Evolutionary conservation across 1,140 invertebrate species (phyloP), one percentile per base, ranked within the genome.

Genomic region (Subanguina moxae): DNA sequence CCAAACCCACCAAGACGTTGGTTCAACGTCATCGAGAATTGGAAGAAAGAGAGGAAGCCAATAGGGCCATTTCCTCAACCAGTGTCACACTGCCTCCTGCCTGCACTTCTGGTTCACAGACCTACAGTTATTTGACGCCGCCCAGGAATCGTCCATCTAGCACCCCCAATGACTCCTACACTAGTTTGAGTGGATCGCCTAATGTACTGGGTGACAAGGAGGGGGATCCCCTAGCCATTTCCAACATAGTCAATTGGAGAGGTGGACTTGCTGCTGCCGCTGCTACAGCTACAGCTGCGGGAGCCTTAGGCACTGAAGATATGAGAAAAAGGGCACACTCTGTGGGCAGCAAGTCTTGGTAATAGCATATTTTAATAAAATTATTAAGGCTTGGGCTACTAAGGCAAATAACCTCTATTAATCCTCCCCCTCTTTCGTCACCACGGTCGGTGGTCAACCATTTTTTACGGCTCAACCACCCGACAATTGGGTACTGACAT

Each of bases 261-360:
- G 48, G 48, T 52, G 48, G 48, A 19, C 3, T 52, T 7, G 1
- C n/a, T 52, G n/a, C n/a, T 21, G 48, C 48, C 11, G 43, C 11
- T 45, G 43, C 43, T 45, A n/a, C 11, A 8, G 8, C 3, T 21
- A 25, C 48, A 52, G 48, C n/a, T 52, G 48, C 48, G 8, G 8
- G 3, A 7, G 15, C n/a, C 17, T 15, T 52, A 15, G 48, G 17
- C 48, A 19, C 57, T 17, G 52, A 23, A 19, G 66, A 68, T 52
- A 59, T 70, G 1, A 48, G 68, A 15, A 68, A 69, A 19, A 57
- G 68, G 15, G 68, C 68, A 7, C 65, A 70, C 42, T 70, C 68
- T 27, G 38, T 64, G 19, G 68, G 68, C 45, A 70, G 68, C 52
- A 70, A 70, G 52, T 43, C 68, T 19, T 70, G 61, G 68, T 61